These are phyloP conservation scores for Ectemnius continuus DNA, from an alignment of 2,888 invertebrate species.

Conservation along the genomic window DNA sequence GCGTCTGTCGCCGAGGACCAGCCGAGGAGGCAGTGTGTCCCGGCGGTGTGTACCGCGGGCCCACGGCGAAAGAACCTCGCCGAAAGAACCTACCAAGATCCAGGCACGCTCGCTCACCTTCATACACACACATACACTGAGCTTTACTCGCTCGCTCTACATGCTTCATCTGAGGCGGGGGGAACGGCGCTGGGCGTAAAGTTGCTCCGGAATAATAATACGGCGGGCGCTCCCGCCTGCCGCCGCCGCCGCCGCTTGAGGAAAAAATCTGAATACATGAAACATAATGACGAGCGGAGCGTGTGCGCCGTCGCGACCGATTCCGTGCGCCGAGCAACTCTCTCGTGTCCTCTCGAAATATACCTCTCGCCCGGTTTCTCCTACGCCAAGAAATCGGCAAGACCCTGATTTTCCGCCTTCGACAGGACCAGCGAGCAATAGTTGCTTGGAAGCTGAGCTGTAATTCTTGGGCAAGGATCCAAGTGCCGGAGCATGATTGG, in stretches of 20 bases:
- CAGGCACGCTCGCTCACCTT: neutral
- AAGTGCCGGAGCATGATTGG: too few species aligned
- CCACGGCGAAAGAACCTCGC: slow-evolving; percentile 14
- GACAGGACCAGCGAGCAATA: too few species aligned
- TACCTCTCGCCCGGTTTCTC: slow-evolving; percentile 1
- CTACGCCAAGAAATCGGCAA: too few species aligned
- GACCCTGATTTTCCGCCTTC: too few species aligned
- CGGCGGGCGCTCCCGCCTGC: slow-evolving; percentile 65
- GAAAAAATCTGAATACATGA: slow-evolving; percentile 77
- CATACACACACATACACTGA: neutral
- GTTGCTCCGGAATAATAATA: slow-evolving; percentile 77
- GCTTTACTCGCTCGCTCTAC: too few species aligned
- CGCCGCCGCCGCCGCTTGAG: slow-evolving; percentile 59
- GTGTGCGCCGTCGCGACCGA: slow-evolving; percentile 57
- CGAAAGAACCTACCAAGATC: slow-evolving; percentile 29
- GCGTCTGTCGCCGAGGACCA: slow-evolving; percentile 52
- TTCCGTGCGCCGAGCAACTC: slow-evolving; percentile 4
- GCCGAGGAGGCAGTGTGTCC: slow-evolving; percentile 5
- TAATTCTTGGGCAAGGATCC: too few species aligned
- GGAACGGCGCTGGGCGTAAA: slow-evolving; percentile 68
- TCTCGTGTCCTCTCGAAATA: slow-evolving; percentile 31
- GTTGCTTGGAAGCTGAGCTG: too few species aligned
- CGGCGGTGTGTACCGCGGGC: slow-evolving; percentile 21
- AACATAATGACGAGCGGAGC: slow-evolving; percentile 73
- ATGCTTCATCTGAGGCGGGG: slow-evolving; percentile 16